Base-by-base conservation (phyloP, 2,113 vertebrate species). In the Grammomys dolichurus region DNA sequence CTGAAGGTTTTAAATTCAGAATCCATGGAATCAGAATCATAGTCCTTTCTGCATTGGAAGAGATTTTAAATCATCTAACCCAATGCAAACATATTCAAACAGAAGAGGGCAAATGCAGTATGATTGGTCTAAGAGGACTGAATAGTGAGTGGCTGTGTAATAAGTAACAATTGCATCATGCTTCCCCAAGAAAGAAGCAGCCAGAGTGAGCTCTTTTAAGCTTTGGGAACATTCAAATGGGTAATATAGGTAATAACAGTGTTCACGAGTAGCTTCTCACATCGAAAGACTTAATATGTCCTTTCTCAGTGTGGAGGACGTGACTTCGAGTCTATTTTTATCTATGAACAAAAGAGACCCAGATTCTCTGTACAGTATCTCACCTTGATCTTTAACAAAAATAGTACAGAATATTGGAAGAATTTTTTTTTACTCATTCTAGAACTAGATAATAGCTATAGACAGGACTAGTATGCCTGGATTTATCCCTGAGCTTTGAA, bases 281-380 rank as follows among this genome's bases (percentile, higher is more conserved):
- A 9, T 28, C 40, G 1, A 67, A 69, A 93, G 63, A 11, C 40
- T 70, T 91, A 48, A 63, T 63, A 89, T 8, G 80, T 75, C 43
- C 28, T 72, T 36, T 76, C 87, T 94, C 63, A 67, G 56, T 56
- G 63, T 87, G 76, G 96, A 95, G 73, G 63, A 96, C 36, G 82
- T 87, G 90, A 63, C 43, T 93, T 95, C 56, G 28, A 95, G 28
- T 91, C 77, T 96, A 96, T 95, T 96, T 97, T 97, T 93, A 95
- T 86, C 77, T 90, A 89, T 13, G 86, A 97, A 96, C 89, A 95
- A 98, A 97, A 70, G 67, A 97, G 94, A 92, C 17, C 8, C 77
- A 81, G 90, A 43, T 96, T 93, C 65, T 95, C 75, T 91, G 51
- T 89, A 78, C 20, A 72, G n/a, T 87, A 84, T 72, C 76, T 70